phyloP scores from a whole-genome alignment of 37 sponge, comb jelly and placozoan species.

The Cladorhizidae sp. region DNA sequence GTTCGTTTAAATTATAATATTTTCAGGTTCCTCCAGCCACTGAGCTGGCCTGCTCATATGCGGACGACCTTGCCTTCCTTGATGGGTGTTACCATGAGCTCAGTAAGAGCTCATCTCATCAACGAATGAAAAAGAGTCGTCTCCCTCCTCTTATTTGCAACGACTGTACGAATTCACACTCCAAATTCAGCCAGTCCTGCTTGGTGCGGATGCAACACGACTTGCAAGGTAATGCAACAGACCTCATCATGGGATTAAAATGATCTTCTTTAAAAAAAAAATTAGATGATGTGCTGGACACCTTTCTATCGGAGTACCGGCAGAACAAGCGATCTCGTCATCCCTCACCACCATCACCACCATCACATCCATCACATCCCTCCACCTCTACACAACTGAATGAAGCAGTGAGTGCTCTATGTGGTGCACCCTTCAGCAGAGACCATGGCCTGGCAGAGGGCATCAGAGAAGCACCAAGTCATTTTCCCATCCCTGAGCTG shows the following conservation, averaged over 20 bases:
- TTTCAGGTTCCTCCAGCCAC: too few species aligned
- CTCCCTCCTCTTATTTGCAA: background rate
- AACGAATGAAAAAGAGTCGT: background rate
- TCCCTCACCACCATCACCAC: background rate
- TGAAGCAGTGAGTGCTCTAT: background rate
- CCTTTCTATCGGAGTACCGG: constrained; percentile 40
- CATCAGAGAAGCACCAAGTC: background rate
- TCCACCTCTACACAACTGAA: background rate
- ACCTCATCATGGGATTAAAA: background rate
- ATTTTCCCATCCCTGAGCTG: constrained; percentile 72
- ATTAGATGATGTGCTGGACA: constrained; percentile 28
- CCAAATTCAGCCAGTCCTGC: constrained; percentile 53
- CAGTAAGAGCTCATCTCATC: background rate
- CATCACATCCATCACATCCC: background rate
- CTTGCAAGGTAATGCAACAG: constrained; percentile 21
- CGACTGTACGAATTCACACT: constrained; percentile 42
- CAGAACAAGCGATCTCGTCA: background rate
- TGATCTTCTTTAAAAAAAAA: too few species aligned
- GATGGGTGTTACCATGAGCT: constrained; percentile 1
- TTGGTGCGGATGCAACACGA: constrained; percentile 36
- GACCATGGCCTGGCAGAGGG: background rate
- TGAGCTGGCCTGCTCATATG: too few species aligned
- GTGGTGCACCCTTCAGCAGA: background rate
- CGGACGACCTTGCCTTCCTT: background rate
- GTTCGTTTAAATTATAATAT: too few species aligned